Evolutionary conservation across 2,888 invertebrate species (phyloP), one percentile per base, ranked within the genome.

Genomic region (Andrena chrysosceles): DNA sequence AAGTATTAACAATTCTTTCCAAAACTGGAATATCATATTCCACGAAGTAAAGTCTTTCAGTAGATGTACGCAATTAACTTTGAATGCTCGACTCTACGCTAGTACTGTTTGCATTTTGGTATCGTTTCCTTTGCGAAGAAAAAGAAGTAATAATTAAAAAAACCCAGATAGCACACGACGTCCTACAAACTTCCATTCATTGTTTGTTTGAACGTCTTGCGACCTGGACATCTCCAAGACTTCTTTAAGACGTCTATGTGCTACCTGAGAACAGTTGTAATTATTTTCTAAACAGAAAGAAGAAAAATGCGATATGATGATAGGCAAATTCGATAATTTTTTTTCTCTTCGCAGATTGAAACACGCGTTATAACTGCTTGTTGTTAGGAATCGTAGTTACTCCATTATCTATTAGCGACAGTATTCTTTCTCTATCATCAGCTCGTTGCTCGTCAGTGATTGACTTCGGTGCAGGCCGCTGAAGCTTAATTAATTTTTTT

Each of bases 401-500:
- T 60, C 49, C 20, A 35, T 16, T 73, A 26, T 35, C n/a, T 31
- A 31, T 64, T 59, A 71, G 52, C 52, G 26, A 60, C 62, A 49
- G 29, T 35, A 67, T 63, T 49, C 7, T 35, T 68, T 52, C 26
- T 62, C 29, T 56, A 82, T 77, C 56, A 48, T 75, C 59, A 33
- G 68, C 59, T 81, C 31, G 33, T 66, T 83, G 56, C 72, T 77
- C 63, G 35, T 29, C 49, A 33, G 26, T n/a, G 54, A 69, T 13
- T 77, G 64, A 78, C 71, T 77, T 82, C 71, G 77, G 74, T 85
- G 74, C 66, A 85, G 80, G 78, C 56, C 60, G 85, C 86, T 91
- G 83, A 91, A 91, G 83, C 77, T 77, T 86, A 85, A 86, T 90
- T 89, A 84, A 90, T 89, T 85, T 91, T 90, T 93, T 93, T 89